A percentile compares a stretch with the other conserved stretches of the same genome.
These are phyloP conservation scores for Acleris sparsana DNA, from an alignment of 2,888 invertebrate species.

Conservation along the genomic window DNA sequence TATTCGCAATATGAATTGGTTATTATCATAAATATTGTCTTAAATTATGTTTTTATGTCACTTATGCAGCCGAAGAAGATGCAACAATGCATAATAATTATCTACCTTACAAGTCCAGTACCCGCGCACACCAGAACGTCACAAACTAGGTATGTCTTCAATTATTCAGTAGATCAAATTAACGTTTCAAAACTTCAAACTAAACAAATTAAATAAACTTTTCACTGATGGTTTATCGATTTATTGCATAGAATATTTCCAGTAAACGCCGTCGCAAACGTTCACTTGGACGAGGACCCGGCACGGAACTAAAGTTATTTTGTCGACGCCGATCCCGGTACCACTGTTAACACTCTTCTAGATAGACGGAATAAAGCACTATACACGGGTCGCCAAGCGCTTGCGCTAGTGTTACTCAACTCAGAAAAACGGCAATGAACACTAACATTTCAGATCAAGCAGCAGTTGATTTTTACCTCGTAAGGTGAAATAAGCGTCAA, in stretches of 20 bases:
- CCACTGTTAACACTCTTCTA: conserved; percentile 42
- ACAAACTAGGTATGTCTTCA: conserved; percentile 34
- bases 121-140: conserved; percentile 42
- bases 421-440: conserved; percentile 43
- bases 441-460: neutral
- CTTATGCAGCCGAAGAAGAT: conserved; percentile 18
- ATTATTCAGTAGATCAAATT: conserved; percentile 31
- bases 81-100: conserved; percentile 36
- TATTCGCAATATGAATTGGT: too few relatives aligned
- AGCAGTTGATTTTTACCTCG: conserved; percentile 26
- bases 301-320: conserved; percentile 74
- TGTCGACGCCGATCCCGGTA: conserved; percentile 56
- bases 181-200: conserved; percentile 35
- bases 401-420: neutral
- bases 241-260: conserved; percentile 24
- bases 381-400: conserved; percentile 51
- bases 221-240: conserved; percentile 35
- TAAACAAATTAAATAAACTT: conserved; percentile 23
- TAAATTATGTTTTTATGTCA: neutral
- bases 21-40: too few relatives aligned
- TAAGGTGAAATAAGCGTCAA: conserved; percentile 47
- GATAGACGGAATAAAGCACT: conserved; percentile 46
- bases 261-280: conserved; percentile 46
- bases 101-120: conserved; percentile 47
- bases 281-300: conserved; percentile 62